These are phyloP conservation scores for Diploptera punctata DNA, from an alignment of 2,888 invertebrate genomes.

Conservation along the genomic window DNA sequence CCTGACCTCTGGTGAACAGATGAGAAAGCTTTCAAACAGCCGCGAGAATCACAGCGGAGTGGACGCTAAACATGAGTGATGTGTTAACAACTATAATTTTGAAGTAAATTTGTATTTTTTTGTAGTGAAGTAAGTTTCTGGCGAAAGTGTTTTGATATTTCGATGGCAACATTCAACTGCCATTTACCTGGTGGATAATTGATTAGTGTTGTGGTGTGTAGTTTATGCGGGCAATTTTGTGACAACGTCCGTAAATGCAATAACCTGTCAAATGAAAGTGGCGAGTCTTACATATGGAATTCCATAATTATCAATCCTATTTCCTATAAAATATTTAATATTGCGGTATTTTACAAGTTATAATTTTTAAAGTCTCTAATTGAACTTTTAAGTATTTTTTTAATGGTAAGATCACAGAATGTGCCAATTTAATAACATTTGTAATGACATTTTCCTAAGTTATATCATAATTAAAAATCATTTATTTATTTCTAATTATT, in stretches of 20 bases:
- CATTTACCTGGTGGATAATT: background rate
- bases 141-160: background rate
- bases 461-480: too few relatives aligned
- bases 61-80: background rate
- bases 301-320: background rate
- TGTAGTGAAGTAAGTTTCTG: background rate
- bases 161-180: background rate
- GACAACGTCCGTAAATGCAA: background rate
- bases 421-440: too few relatives aligned
- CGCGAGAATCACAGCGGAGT: too few relatives aligned
- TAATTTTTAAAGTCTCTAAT: background rate
- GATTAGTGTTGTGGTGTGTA: background rate
- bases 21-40: background rate
- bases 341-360: background rate
- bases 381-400: too few relatives aligned
- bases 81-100: background rate
- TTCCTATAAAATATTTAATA: background rate
- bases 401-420: too few relatives aligned
- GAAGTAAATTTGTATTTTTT: background rate
- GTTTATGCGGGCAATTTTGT: background rate
- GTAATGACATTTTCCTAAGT: too few relatives aligned
- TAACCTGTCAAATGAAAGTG: background rate
- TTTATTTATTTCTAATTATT: too few relatives aligned
- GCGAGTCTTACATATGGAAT: background rate
- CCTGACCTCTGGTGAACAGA: background rate